A percentile compares a stretch with the other conserved stretches of the same genome.
These are phyloP conservation scores for Pedionomus torquatus DNA, from an alignment of 2,113 vertebrate species.

Conservation along the genomic window DNA sequence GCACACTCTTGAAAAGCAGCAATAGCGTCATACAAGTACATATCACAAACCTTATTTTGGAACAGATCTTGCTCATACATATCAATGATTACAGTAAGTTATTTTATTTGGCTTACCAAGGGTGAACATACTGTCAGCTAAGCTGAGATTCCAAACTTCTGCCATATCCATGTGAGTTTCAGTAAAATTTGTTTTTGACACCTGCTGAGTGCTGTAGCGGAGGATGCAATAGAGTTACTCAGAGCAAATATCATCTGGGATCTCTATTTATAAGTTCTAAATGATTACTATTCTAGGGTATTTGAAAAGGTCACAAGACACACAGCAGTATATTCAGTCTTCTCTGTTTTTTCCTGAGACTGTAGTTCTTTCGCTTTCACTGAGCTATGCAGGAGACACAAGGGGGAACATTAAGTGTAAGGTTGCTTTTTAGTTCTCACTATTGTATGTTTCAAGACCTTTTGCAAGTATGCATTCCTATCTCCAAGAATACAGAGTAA, in stretches of 20 bases:
- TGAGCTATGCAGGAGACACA: fast-evolving
- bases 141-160: background rate
- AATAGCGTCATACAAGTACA: background rate
- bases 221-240: background rate
- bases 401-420: background rate
- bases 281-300: background rate
- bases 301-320: background rate
- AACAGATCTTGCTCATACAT: background rate
- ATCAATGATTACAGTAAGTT: background rate
- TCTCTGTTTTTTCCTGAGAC: background rate
- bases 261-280: background rate
- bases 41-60: background rate
- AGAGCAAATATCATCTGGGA: background rate
- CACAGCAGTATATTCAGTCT: background rate
- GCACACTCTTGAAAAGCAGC: background rate
- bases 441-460: background rate
- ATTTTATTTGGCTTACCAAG: background rate
- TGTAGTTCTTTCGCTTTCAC: background rate
- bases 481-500: background rate
- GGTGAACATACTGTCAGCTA: background rate
- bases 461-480: background rate
- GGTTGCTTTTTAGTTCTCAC: background rate
- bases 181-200: background rate
- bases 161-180: background rate
- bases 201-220: background rate